Percentiles rank a stretch among this genome's conserved stretches.
Conservation (phyloP, 2,888 invertebrate genomes). For the Eulithis testata region DNA sequence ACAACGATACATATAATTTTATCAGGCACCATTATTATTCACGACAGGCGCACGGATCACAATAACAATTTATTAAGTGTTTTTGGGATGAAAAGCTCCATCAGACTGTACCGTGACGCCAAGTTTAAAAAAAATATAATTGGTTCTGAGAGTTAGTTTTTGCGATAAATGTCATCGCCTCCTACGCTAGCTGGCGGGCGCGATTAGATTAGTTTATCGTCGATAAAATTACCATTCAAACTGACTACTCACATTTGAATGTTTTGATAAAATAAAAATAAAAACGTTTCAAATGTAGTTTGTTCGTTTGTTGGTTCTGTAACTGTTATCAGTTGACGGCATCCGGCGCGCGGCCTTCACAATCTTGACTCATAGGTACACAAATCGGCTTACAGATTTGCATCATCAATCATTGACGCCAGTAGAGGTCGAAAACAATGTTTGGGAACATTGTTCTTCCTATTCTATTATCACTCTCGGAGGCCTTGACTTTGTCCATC, state of each 20-base stretch:
- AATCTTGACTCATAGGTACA: conserved; percentile 60
- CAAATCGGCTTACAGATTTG: conserved; percentile 55
- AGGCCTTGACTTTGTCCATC: conserved; percentile 30
- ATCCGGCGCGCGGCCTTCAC: conserved; percentile 67
- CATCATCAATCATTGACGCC: conserved; percentile 58
- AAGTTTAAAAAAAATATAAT: conserved; percentile 26
- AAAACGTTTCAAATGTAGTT: conserved; percentile 26
- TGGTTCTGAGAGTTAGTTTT: conserved; percentile 26
- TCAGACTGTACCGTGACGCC: conserved; percentile 9
- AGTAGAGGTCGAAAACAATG: conserved; percentile 43
- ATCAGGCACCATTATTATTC: conserved; percentile 33
- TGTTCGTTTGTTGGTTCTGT: conserved; percentile 38
- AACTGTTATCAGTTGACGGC: conserved; percentile 64
- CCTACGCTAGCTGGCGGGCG: conserved; percentile 31
- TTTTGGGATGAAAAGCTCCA: conserved; percentile 25
- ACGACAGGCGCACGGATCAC: conserved; percentile 30
- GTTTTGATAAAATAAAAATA: conserved; percentile 16
- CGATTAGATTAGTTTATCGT: conserved; percentile 39
- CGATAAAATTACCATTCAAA: conserved; percentile 34
- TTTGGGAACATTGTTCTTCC: conserved; percentile 39
- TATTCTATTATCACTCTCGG: conserved; percentile 22
- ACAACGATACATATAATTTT: conserved; percentile 31
- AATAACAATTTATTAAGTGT: conserved; percentile 34
- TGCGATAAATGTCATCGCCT: conserved; percentile 31
- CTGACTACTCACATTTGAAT: conserved; percentile 7